Percentiles rank a stretch among this genome's conserved stretches.
Evolutionary conservation across 2,797 vertebrate genomes (phyloP).

Genomic region (Hozukius guyotensis): DNA sequence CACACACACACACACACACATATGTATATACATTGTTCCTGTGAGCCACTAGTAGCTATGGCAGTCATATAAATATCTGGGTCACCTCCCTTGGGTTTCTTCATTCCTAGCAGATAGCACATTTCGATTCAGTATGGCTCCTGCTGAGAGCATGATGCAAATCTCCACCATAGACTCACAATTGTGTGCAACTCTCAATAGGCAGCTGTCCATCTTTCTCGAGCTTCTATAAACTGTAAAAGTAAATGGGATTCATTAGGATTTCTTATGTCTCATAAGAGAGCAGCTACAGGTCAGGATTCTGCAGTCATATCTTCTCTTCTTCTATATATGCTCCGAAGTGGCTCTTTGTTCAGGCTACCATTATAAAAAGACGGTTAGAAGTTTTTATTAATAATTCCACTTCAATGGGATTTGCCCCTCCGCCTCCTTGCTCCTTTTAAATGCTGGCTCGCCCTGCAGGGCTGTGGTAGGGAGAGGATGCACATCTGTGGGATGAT

Average conservation of each 20-base stretch:
- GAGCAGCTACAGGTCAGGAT: background rate
- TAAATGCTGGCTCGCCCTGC: conserved; percentile 18
- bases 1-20: background rate
- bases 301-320: background rate
- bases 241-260: conserved; percentile 31
- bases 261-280: conserved; percentile 10
- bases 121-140: conserved; percentile 55
- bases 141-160: conserved; percentile 42
- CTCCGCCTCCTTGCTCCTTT: background rate
- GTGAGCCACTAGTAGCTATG: conserved; percentile 7
- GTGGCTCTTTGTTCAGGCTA: conserved; percentile 41
- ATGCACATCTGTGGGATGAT: conserved; percentile 1
- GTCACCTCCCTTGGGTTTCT: conserved; percentile 32
- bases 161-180: conserved; percentile 34
- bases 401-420: conserved; percentile 20
- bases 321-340: background rate
- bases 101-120: conserved; percentile 35
- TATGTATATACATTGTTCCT: conserved; percentile 16
- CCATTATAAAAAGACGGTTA: conserved; percentile 34
- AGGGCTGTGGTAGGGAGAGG: background rate
- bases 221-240: conserved; percentile 5
- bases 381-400: conserved; percentile 47
- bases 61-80: conserved; percentile 40
- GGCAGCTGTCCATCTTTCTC: conserved; percentile 2
- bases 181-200: background rate